phyloP scores from a whole-genome alignment of 2,113 vertebrate species.

The Malurus melanocephalus region DNA sequence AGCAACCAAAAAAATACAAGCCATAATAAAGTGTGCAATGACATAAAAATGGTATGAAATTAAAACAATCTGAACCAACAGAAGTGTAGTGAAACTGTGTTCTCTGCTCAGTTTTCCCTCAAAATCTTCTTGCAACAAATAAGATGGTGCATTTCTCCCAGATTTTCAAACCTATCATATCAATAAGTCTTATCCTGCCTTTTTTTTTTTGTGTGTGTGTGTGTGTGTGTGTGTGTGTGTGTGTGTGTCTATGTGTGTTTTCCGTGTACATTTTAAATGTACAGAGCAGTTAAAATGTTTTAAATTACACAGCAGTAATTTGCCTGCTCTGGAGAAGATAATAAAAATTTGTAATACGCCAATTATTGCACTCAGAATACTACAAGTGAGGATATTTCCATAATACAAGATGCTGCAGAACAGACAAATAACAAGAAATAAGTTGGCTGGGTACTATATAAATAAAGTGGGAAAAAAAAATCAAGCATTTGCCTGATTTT shows the following conservation, averaged over 20 bases:
- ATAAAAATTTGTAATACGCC: neutral
- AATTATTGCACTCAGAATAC: neutral
- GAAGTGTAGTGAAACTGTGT: neutral
- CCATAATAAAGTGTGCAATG: neutral
- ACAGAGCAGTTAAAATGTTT: too few relatives aligned
- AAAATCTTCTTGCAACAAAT: neutral
- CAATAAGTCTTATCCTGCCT: neutral
- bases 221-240: too few relatives aligned
- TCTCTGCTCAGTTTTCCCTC: neutral
- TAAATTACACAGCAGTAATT: neutral
- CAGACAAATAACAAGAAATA: neutral
- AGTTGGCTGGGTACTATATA: neutral
- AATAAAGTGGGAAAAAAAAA: neutral
- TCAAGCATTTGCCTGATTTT: neutral
- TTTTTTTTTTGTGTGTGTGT: too few relatives aligned
- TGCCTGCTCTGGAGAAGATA: neutral
- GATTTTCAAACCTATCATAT: neutral
- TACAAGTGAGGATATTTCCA: constrained; percentile 1
- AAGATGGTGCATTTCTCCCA: neutral
- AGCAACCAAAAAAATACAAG: neutral
- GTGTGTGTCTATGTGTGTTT: neutral
- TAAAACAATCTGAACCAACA: neutral
- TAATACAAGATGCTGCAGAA: neutral
- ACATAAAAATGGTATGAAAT: neutral
- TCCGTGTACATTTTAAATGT: neutral